Base-by-base conservation (phyloP, 2,888 invertebrate genomes). In the Petrophora chlorosata region DNA sequence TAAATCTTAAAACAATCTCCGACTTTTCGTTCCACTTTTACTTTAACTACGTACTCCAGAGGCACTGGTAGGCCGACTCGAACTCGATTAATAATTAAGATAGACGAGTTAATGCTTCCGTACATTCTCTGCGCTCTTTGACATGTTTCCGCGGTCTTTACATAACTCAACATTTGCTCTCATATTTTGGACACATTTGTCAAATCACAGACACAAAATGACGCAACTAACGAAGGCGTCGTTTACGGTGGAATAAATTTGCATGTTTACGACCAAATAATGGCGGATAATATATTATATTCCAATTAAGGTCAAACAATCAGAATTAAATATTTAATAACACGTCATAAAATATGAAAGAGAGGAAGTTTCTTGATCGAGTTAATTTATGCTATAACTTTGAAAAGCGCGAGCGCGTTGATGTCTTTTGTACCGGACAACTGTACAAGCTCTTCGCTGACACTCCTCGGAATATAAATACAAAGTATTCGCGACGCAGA, bases 341-440 rank as follows among this genome's bases (percentile, higher is more conserved):
- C 9, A 22, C 5, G 9, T 19, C n/a, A 34, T 23, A 34, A 39
- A 15, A 44, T 7, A 13, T 19, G 8, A 16, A 26, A 29, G 13
- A 23, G 9, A 26, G 32, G 23, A 47, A 25, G 35, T 34, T 40
- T 46, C 35, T 23, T 13, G 22, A 34, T 35, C 8, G 3, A 8
- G 28, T 3, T 32, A 32, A 32, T 29, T 40, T 35, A 35, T 41
- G 23, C 40, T n/a, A 43, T 23, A 16, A 15, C 28, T 9, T 30
- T 12, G 9, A 15, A 13, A 30, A 16, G 5, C 23, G 29, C 16
- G 44, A 14, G 50, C 72, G 64, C 75, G 73, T 76, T 73, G 68
- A 74, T 67, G 71, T 75, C 73, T 76, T 69, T 73, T 70, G 56
- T 63, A 62, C 38, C 40, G 34, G 25, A 16, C 38, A 5, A 15